Conservation (phyloP, 2,113 vertebrate genomes). For the Cariama cristata region DNA sequence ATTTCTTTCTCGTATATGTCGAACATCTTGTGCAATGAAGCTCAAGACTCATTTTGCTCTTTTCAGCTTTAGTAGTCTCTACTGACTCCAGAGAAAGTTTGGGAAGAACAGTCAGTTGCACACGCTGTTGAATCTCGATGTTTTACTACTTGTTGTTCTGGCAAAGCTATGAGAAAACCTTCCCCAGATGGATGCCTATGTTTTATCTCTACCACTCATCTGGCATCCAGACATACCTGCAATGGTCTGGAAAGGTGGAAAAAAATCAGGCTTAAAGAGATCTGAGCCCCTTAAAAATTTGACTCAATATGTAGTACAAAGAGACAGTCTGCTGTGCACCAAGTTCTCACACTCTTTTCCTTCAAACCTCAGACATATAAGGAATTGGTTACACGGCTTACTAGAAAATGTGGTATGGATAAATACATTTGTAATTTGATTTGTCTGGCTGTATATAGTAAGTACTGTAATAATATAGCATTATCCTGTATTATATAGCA, state of each 20-base stretch:
- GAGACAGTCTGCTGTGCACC: neutral
- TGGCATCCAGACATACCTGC: neutral
- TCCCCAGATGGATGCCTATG: fast-evolving
- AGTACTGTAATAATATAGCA: conserved; percentile 56
- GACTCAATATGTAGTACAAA: neutral
- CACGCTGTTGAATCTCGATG: neutral
- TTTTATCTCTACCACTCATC: neutral
- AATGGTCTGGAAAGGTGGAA: neutral
- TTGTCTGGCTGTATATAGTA: conserved; percentile 53
- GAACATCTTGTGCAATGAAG: neutral
- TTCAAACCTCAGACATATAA: neutral
- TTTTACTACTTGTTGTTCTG: neutral
- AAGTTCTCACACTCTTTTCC: neutral
- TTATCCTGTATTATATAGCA: conserved; percentile 55
- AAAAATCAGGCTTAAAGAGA: neutral
- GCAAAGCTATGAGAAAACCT: neutral
- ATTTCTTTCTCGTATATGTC: neutral
- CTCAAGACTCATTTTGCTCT: neutral
- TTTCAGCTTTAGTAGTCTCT: neutral
- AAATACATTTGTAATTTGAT: conserved; percentile 51
- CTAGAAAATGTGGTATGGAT: conserved; percentile 28
- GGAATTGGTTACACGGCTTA: neutral
- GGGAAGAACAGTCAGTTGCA: neutral
- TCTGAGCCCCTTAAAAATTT: neutral
- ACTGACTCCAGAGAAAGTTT: neutral